phyloP scores from a whole-genome alignment of 2,888 invertebrate species.

The Carcina quercana region DNA sequence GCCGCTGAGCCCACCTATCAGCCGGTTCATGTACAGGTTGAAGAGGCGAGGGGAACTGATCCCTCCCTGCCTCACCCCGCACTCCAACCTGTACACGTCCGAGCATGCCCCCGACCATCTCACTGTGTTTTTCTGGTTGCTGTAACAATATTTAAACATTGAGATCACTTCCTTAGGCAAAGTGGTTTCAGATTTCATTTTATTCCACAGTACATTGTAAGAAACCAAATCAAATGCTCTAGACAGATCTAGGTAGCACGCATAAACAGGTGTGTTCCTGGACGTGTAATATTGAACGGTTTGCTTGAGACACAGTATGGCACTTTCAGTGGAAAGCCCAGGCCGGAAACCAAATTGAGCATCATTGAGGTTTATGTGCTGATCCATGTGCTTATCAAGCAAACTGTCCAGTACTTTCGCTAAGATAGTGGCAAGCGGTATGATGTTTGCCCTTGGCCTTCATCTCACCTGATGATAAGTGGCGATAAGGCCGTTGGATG shows the following conservation, averaged over 20 bases:
- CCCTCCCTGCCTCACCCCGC: slow-evolving; percentile 11
- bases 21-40: no score
- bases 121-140: slow-evolving; percentile 1
- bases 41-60: no score
- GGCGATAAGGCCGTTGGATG: no score
- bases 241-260: no score
- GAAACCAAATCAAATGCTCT: slow-evolving; percentile 3
- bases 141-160: slow-evolving; percentile 6
- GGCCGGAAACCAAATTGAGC: slow-evolving; percentile 7
- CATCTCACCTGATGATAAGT: no score
- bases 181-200: neutral
- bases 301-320: slow-evolving; percentile 12
- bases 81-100: slow-evolving; percentile 7
- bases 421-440: slow-evolving; percentile 16
- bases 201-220: slow-evolving; percentile 1
- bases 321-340: slow-evolving; percentile 10
- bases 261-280: slow-evolving; percentile 3
- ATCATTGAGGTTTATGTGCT: slow-evolving; percentile 3
- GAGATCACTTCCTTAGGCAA: neutral
- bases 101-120: slow-evolving; percentile 2
- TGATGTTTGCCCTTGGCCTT: no score
- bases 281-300: no score
- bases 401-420: slow-evolving; percentile 10
- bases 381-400: slow-evolving; percentile 2
- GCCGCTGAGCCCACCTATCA: no score